Percentiles rank a stretch among this genome's conserved stretches.
phyloP scores from a whole-genome alignment of 2,113 vertebrate species.

The Sander lucioperca region DNA sequence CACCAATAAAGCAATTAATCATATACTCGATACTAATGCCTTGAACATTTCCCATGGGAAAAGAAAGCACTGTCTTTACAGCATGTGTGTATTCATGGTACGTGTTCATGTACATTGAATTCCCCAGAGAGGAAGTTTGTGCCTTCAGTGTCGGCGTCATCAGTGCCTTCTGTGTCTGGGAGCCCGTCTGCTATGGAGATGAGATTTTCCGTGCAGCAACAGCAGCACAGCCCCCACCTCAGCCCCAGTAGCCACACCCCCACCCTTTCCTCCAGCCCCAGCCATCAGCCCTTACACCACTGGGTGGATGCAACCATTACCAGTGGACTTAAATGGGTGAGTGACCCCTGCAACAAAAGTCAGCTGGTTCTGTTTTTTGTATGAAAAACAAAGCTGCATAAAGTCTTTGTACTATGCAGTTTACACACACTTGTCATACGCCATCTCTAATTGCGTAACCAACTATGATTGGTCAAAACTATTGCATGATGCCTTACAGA shows the following conservation, averaged over 20 bases:
- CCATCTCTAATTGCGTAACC: background rate
- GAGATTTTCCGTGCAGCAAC: slow-evolving; percentile 77
- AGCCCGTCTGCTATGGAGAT: slow-evolving; percentile 84
- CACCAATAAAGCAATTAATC: slow-evolving; percentile 35
- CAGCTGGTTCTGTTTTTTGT: background rate
- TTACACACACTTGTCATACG: background rate
- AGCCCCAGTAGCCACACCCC: slow-evolving; percentile 83
- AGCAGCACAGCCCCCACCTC: slow-evolving; percentile 85
- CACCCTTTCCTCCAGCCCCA: slow-evolving; percentile 85
- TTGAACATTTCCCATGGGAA: slow-evolving; percentile 41
- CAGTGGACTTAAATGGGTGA: slow-evolving; percentile 88
- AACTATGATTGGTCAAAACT: background rate
- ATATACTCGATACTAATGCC: slow-evolving; percentile 23
- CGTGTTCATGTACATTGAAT: slow-evolving; percentile 47
- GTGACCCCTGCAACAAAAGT: slow-evolving; percentile 51
- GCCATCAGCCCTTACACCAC: slow-evolving; percentile 82
- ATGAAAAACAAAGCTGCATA: background rate
- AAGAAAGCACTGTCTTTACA: slow-evolving; percentile 47
- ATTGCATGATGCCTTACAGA: background rate
- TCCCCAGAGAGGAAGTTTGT: slow-evolving; percentile 95
- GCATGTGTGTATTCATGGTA: slow-evolving; percentile 54
- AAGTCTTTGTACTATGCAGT: background rate
- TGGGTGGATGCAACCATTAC: slow-evolving; percentile 77
- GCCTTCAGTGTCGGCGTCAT: slow-evolving; percentile 91
- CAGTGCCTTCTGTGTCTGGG: slow-evolving; percentile 93